phyloP scores from a whole-genome alignment of 2,888 invertebrate species.

The Periphyllus acericola region DNA sequence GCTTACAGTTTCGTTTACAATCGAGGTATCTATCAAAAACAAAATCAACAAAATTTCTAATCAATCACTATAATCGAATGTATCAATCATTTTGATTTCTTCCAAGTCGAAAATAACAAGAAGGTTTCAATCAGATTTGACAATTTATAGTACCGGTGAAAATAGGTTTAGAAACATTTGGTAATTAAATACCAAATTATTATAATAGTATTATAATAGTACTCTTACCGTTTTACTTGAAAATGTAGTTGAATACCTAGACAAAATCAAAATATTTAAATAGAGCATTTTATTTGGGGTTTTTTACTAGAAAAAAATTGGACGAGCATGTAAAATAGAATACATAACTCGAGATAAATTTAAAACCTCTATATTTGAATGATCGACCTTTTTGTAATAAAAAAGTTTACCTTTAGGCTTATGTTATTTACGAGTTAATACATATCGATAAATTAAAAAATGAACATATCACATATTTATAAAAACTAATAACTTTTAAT shows the following conservation, averaged over 20 bases:
- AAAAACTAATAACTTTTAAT: not conserved
- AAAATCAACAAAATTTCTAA: conserved; percentile 2
- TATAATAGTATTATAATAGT: too few species aligned
- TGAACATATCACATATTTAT: not conserved
- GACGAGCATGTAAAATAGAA: not conserved
- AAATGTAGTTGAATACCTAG: not conserved
- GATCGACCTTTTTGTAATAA: conserved; percentile 50
- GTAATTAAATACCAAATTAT: too few species aligned
- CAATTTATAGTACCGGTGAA: not conserved
- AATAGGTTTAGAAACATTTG: conserved; percentile 14
- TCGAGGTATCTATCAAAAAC: conserved; percentile 6
- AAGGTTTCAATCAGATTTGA: conserved; percentile 36
- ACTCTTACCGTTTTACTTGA: not conserved
- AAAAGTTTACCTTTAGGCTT: conserved; percentile 10
- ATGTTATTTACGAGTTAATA: conserved; percentile 40
- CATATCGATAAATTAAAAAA: conserved; percentile 16
- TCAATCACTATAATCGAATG: conserved; percentile 42
- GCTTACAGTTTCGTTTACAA: not conserved
- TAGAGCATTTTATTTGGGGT: not conserved
- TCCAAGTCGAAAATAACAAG: not conserved
- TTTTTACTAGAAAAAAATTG: not conserved
- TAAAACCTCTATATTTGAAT: conserved; percentile 36
- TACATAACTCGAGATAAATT: conserved; percentile 5
- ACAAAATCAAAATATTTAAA: not conserved
- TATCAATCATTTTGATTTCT: conserved; percentile 48